A percentile compares a stretch with the other conserved stretches of the same genome.
Evolutionary conservation across 2,113 vertebrate genomes (phyloP).

Genomic region (Nyctibius bracteatus): DNA sequence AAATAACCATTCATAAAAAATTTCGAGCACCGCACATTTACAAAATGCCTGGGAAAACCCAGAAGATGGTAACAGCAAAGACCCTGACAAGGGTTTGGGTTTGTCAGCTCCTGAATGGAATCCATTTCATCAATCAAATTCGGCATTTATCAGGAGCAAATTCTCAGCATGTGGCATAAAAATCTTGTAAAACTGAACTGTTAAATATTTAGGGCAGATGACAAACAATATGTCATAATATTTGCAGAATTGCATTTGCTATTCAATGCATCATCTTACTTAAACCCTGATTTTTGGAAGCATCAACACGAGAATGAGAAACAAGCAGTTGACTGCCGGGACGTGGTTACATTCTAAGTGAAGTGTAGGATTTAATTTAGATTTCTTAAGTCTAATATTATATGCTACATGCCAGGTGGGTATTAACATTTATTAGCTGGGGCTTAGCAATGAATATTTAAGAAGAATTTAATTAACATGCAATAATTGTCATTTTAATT

Average conservation of each 20-base stretch:
- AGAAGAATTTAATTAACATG: background rate
- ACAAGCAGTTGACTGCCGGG: background rate
- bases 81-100: background rate
- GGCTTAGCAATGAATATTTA: background rate
- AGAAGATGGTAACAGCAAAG: background rate
- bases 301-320: slow-evolving; percentile 34
- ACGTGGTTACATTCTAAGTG: slow-evolving; percentile 16
- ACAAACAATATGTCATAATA: slow-evolving; percentile 75
- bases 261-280: slow-evolving; percentile 53
- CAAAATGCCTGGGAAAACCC: background rate
- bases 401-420: background rate
- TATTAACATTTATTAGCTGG: slow-evolving; percentile 5
- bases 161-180: slow-evolving; percentile 58
- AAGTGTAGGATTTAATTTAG: slow-evolving; percentile 57
- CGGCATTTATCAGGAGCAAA: slow-evolving; percentile 51
- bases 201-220: slow-evolving; percentile 75
- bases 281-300: slow-evolving; percentile 33
- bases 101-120: slow-evolving; percentile 21
- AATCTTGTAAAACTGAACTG: slow-evolving; percentile 56
- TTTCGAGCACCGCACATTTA: rapidly evolving
- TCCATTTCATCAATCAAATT: slow-evolving; percentile 25
- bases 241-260: slow-evolving; percentile 71
- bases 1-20: background rate
- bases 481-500: slow-evolving; percentile 1
- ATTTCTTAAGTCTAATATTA: slow-evolving; percentile 45